These are phyloP conservation scores for Grallaria varia DNA, from an alignment of 2,113 vertebrate species.

Conservation along the genomic window DNA sequence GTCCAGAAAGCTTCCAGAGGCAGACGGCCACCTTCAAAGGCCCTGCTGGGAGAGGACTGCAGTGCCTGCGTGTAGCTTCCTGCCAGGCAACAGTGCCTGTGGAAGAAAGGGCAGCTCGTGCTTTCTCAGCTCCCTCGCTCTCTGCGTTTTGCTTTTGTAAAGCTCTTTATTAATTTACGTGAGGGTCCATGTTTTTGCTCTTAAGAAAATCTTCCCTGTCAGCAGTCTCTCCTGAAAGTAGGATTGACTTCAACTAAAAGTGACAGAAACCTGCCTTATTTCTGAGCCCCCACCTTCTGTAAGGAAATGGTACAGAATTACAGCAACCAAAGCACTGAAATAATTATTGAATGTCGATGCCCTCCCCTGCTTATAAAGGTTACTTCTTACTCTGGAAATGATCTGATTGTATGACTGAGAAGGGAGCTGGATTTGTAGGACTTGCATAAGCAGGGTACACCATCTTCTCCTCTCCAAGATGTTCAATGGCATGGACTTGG, in stretches of 20 bases:
- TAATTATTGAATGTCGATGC: neutral
- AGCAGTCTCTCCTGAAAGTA: conserved; percentile 6
- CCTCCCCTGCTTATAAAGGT: neutral
- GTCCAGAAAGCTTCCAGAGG: neutral
- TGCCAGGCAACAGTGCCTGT: rapidly evolving
- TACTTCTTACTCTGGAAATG: neutral
- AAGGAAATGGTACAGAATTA: neutral
- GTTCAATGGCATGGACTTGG: neutral
- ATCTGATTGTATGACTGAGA: neutral
- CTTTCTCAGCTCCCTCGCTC: neutral
- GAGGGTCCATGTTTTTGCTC: neutral
- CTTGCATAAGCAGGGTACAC: neutral
- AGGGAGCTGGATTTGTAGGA: neutral
- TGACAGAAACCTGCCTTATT: neutral
- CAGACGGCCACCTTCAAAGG: neutral
- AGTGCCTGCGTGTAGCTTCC: neutral
- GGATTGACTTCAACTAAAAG: neutral
- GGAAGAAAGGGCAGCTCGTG: neutral
- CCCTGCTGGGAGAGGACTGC: neutral
- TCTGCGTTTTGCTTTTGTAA: neutral
- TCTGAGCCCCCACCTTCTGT: neutral
- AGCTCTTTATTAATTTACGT: conserved; percentile 28
- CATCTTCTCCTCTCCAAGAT: neutral
- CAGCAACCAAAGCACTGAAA: neutral
- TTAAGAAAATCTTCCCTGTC: neutral